Conservation (phyloP, 2,113 vertebrate genomes). For the Leptodactylus fuscus region DNA sequence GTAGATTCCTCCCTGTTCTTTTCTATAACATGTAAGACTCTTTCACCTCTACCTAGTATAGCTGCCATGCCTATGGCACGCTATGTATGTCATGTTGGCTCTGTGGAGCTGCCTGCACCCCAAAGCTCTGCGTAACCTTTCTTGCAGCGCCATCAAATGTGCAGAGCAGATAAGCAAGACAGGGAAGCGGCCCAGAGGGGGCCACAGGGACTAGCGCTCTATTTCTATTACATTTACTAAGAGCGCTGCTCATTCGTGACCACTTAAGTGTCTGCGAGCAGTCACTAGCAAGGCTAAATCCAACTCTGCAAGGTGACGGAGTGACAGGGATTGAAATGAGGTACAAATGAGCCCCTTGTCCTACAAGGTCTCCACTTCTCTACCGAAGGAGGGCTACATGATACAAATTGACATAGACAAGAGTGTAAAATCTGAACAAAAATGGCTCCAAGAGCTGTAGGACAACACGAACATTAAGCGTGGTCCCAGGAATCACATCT, state of each 20-base stretch:
- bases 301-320: slow-evolving; percentile 19
- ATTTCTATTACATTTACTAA: slow-evolving; percentile 33
- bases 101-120: slow-evolving; percentile 27
- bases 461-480: background rate
- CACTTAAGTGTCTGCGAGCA: slow-evolving; percentile 29
- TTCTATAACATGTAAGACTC: slow-evolving; percentile 3
- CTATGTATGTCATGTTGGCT: slow-evolving; percentile 35
- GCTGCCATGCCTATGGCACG: slow-evolving; percentile 19
- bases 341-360: slow-evolving; percentile 1
- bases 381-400: background rate
- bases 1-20: background rate
- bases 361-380: background rate
- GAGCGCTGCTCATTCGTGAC: slow-evolving; percentile 18
- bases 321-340: slow-evolving; percentile 28
- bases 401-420: background rate
- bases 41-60: slow-evolving; percentile 42
- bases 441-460: background rate
- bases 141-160: slow-evolving; percentile 46
- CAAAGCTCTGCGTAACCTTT: slow-evolving; percentile 50
- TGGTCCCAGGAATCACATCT: background rate
- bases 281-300: background rate
- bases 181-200: slow-evolving; percentile 20
- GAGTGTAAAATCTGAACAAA: background rate
- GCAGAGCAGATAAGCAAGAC: slow-evolving; percentile 22
- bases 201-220: slow-evolving; percentile 2